Evolutionary conservation across 2,888 invertebrate species (phyloP).

Genomic region (Habroteleia sp.): DNA sequence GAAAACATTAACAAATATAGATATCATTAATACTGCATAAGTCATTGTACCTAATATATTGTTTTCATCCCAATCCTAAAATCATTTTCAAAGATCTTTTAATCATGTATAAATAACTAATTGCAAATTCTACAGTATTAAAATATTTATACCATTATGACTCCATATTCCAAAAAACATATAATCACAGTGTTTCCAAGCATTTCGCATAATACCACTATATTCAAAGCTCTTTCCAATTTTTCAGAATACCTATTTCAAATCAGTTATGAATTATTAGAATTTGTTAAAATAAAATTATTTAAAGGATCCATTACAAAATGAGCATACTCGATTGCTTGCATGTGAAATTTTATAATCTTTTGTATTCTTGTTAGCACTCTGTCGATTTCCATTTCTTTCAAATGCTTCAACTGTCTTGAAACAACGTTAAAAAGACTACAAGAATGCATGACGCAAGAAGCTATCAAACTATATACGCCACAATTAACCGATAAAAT

Average conservation of each 20-base stretch:
- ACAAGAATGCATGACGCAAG: constrained; percentile 71
- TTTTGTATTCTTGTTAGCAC: constrained; percentile 26
- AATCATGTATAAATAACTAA: too few relatives aligned
- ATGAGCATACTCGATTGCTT: constrained; percentile 64
- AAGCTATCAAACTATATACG: constrained; percentile 71
- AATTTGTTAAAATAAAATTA: too few relatives aligned
- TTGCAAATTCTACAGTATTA: too few relatives aligned
- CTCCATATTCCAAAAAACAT: constrained; percentile 72
- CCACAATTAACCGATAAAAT: constrained; percentile 72
- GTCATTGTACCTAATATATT: constrained; percentile 69
- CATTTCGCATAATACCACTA: constrained; percentile 73
- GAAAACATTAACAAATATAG: constrained; percentile 73
- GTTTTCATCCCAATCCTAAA: constrained; percentile 71
- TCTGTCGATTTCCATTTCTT: background rate
- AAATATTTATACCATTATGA: constrained; percentile 58
- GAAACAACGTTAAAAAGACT: constrained; percentile 70
- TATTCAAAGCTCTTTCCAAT: constrained; percentile 72
- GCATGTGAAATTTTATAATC: constrained; percentile 61
- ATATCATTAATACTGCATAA: constrained; percentile 71
- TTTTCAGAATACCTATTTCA: constrained; percentile 71
- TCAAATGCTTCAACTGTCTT: constrained; percentile 58
- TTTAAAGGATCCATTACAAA: too few relatives aligned
- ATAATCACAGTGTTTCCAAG: constrained; percentile 72
- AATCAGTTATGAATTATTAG: background rate
- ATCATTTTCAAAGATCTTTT: too few relatives aligned